These are phyloP conservation scores for Eustalomyia histrio DNA, from an alignment of 2,888 invertebrate species.

Conservation along the genomic window DNA sequence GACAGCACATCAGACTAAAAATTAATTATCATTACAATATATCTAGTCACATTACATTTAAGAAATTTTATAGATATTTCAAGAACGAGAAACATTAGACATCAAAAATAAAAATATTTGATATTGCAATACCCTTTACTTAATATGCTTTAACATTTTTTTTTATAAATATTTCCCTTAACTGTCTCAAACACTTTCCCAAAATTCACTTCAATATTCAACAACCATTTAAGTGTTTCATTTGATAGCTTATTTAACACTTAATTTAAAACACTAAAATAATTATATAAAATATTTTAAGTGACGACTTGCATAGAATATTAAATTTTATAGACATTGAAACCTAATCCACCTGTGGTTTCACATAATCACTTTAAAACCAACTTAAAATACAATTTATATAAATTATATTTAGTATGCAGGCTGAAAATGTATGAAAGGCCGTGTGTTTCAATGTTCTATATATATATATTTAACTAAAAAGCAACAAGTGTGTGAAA, in stretches of 20 bases:
- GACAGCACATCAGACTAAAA: too few species aligned
- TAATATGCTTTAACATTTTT: not conserved
- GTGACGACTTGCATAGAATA: slow-evolving; percentile 56
- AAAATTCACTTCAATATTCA: slow-evolving; percentile 35
- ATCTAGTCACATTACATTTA: too few species aligned
- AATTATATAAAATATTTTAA: slow-evolving; percentile 53
- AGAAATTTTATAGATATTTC: too few species aligned
- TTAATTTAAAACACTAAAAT: slow-evolving; percentile 47
- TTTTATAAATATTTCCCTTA: not conserved
- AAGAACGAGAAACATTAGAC: too few species aligned
- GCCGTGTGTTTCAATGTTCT: not conserved
- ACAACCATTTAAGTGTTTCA: slow-evolving; percentile 40
- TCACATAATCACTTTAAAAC: slow-evolving; percentile 66
- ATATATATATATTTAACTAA: not conserved
- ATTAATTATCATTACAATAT: too few species aligned
- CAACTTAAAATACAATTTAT: slow-evolving; percentile 44
- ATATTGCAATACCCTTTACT: too few species aligned
- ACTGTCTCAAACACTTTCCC: not conserved
- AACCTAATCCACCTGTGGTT: slow-evolving; percentile 68
- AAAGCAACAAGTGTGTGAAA: slow-evolving; percentile 3
- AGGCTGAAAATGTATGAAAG: slow-evolving; percentile 21
- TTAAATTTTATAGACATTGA: slow-evolving; percentile 63
- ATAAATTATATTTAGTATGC: slow-evolving; percentile 41
- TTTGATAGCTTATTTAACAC: slow-evolving; percentile 27
- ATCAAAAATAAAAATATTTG: too few species aligned